A percentile compares a stretch with the other conserved stretches of the same genome.
Conservation (phyloP, 64 coral and sea anemone genomes). For the Pachyseris speciosa region DNA sequence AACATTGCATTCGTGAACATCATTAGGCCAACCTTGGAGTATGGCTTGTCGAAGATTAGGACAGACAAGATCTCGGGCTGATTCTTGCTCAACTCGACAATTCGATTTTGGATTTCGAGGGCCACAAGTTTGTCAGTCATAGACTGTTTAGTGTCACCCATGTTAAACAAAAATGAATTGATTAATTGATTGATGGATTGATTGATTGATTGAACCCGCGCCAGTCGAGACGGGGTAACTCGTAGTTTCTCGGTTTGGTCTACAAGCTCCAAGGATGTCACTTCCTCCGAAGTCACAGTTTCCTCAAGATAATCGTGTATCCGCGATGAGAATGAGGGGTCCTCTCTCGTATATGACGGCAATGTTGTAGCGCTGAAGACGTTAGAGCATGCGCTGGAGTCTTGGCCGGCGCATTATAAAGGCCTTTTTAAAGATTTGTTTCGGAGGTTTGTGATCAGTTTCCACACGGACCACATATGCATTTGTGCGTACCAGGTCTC, state of each 20-base stretch:
- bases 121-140: too few species aligned
- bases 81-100: neutral
- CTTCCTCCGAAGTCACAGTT: neutral
- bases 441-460: neutral
- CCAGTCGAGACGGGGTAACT: neutral
- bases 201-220: too few species aligned
- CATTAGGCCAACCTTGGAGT: neutral
- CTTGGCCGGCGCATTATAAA: neutral
- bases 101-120: too few species aligned
- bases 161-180: too few species aligned
- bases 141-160: too few species aligned
- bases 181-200: too few species aligned
- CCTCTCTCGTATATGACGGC: neutral
- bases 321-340: neutral
- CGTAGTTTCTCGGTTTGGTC: neutral
- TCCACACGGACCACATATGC: neutral
- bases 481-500: neutral
- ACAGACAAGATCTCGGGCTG: neutral
- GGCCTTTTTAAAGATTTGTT: neutral
- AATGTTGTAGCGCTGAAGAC: neutral
- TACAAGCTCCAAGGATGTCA: neutral
- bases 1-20: neutral
- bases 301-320: neutral
- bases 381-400: neutral
- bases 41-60: neutral